Base-by-base conservation (phyloP, 1,140 invertebrate species). In the Anastrepha ludens region DNA sequence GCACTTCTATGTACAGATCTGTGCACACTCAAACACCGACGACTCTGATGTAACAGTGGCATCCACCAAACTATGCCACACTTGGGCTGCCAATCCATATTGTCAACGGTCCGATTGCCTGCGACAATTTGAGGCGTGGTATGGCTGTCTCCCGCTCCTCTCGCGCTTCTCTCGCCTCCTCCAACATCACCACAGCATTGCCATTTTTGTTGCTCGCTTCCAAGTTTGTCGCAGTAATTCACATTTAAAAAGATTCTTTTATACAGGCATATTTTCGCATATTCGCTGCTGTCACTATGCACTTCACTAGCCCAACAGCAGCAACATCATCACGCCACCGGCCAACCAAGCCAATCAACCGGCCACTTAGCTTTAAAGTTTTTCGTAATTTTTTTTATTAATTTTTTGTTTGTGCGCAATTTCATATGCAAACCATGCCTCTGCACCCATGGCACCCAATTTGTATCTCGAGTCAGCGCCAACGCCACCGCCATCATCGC, bases 371-470 rank as follows among this genome's bases (percentile, higher is more conserved):
- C 47, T 81, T 50, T 47, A 81, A 8, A 29, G 15, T 81, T 81
- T 74, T 81, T 81, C 9, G 17, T 55, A 47, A 17, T 39, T 7
- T 67, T 67, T 29, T 62, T 9, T 62, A 17, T 62, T 29, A 29
- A 29, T 62, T 17, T 62, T 62, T 67, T 81, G 20, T 55, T 81
- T 81, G 13, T 55, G 74, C n/a, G 50, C 15, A 81, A 81, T 81
- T 81, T 81, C 74, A 81, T 81, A 81, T 81, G 74, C 74, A 81
- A 81, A 81, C 50, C 74, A 81, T 81, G 74, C 74, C 47, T 58
- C n/a, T 50, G 74, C 74, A 81, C 3, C 74, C 74, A 29, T 55
- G 50, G 74, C 74, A 81, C 74, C 74, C 74, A 81, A 81, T 81
- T 81, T 81, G 74, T 81, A 81, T 81, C 74, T 29, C 74, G 55